phyloP scores from a whole-genome alignment of 2,113 vertebrate genomes.

The Thalassarche chlororhynchos region DNA sequence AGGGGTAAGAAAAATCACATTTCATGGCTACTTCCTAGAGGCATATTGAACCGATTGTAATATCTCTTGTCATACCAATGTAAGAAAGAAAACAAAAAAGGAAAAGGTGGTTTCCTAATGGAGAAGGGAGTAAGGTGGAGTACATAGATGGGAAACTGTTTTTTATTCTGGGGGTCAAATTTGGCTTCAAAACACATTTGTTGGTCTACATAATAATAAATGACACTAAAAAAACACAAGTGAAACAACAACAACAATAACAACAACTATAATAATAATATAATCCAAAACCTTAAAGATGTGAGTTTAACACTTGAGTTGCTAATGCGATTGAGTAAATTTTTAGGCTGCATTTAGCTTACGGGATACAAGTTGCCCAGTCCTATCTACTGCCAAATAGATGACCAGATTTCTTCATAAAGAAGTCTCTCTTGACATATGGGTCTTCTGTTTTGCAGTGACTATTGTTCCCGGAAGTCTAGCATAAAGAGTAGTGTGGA shows the following conservation, averaged over 20 bases:
- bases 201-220: neutral
- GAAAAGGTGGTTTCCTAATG: neutral
- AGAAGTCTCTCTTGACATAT: neutral
- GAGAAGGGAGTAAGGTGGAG: neutral
- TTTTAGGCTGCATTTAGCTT: neutral
- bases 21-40: neutral
- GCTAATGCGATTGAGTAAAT: neutral
- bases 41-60: neutral
- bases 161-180: neutral
- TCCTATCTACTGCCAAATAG: neutral
- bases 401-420: neutral
- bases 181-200: neutral
- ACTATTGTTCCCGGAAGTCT: neutral
- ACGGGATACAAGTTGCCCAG: neutral
- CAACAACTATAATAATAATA: neutral
- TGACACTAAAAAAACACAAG: rapidly evolving
- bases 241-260: neutral
- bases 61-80: neutral
- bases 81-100: neutral
- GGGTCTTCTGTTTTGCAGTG: neutral
- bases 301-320: neutral
- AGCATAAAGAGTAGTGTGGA: neutral
- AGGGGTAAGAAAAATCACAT: neutral
- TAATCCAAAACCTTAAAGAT: neutral
- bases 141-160: neutral